A percentile compares a stretch with the other conserved stretches of the same genome.
Evolutionary conservation across 2,888 invertebrate species (phyloP).

Genomic region (Agonum fuliginosum): DNA sequence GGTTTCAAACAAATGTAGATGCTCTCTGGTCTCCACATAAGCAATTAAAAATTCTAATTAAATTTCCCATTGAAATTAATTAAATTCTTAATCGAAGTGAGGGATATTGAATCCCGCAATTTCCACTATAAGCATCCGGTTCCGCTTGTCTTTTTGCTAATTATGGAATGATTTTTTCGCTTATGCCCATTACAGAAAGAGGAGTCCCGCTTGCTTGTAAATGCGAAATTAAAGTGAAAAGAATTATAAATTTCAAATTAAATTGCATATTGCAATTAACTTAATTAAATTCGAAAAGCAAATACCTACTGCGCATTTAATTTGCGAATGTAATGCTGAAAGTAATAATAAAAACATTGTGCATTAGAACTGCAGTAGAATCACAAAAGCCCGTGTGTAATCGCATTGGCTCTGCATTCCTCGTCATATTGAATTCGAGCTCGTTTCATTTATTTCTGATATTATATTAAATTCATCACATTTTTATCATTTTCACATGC

Average conservation of each 20-base stretch:
- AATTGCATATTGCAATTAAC: constrained; percentile 32
- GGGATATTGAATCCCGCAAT: neutral
- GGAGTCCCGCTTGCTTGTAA: neutral
- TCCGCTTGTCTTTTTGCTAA: constrained; percentile 3
- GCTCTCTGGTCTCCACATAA: neutral
- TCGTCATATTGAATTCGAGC: neutral
- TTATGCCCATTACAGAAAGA: neutral
- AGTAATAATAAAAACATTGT: constrained; percentile 34
- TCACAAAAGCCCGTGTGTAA: neutral
- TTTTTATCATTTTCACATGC: neutral
- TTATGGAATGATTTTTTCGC: constrained; percentile 18
- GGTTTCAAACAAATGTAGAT: too few relatives aligned
- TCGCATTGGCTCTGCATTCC: constrained; percentile 1
- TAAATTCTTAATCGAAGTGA: constrained; percentile 1
- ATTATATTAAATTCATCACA: constrained; percentile 3
- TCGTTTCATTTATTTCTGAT: neutral
- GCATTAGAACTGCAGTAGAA: neutral
- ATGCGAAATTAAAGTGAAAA: constrained; percentile 16
- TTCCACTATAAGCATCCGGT: neutral
- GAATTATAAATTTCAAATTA: constrained; percentile 24
- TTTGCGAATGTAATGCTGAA: constrained; percentile 2
- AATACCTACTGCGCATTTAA: constrained; percentile 22
- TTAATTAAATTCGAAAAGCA: constrained; percentile 37
- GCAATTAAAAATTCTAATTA: constrained; percentile 4
- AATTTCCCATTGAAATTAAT: neutral